Percentiles rank a stretch among this genome's conserved stretches.
phyloP scores from a whole-genome alignment of 2,797 vertebrate genomes.

The Echiichthys vipera region DNA sequence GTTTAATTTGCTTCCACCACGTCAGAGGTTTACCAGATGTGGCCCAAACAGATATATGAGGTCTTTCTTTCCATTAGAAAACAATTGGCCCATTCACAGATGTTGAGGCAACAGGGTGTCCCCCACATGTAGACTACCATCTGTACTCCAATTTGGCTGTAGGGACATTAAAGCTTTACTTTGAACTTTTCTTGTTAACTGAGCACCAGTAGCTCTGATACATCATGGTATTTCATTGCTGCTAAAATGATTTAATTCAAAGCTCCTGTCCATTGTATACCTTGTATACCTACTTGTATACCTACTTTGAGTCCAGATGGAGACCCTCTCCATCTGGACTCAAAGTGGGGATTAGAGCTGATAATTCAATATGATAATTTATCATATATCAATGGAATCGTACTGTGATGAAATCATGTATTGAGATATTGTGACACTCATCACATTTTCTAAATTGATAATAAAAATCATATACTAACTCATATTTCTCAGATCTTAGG shows the following conservation, averaged over 20 bases:
- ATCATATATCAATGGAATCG: too few species aligned
- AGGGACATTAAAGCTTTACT: not conserved
- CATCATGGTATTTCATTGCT: not conserved
- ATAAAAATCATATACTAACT: too few species aligned
- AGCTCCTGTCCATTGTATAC: not conserved
- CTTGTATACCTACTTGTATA: too few species aligned
- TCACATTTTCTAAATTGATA: too few species aligned
- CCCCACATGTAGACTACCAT: not conserved
- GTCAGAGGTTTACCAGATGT: not conserved
- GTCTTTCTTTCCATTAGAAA: not conserved
- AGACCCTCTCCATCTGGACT: too few species aligned
- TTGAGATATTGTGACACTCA: too few species aligned
- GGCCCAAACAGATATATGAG: not conserved
- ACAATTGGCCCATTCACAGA: not conserved
- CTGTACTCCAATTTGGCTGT: too few species aligned
- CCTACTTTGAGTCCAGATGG: too few species aligned
- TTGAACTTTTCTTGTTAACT: not conserved
- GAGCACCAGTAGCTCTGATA: not conserved
- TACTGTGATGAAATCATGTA: too few species aligned
- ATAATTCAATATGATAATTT: too few species aligned
- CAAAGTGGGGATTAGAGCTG: too few species aligned
- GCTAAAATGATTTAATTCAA: not conserved
- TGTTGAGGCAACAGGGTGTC: not conserved
- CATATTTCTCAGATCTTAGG: too few species aligned
- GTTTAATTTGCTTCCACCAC: not conserved